Evolutionary conservation across 2,797 vertebrate genomes (phyloP).

Genomic region (Cynodonichthys magdalenae): DNA sequence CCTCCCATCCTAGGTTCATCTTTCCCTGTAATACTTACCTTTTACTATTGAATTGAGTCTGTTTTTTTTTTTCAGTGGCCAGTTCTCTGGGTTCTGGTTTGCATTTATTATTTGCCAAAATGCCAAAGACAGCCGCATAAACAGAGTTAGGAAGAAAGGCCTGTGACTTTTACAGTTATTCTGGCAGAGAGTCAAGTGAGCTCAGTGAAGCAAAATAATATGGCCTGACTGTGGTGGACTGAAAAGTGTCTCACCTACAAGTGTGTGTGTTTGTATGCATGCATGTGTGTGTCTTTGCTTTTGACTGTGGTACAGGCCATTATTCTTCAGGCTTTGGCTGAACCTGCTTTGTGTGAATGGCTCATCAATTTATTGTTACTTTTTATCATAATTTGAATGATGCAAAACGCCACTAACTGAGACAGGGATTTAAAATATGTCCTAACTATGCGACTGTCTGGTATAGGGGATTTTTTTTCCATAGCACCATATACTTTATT

Average conservation of each 20-base stretch:
- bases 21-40: no score
- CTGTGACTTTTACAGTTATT: slow-evolving; percentile 51
- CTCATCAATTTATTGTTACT: slow-evolving; percentile 57
- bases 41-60: no score
- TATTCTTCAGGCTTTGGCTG: slow-evolving; percentile 27
- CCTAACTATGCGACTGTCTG: slow-evolving; percentile 6
- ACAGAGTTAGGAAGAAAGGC: slow-evolving; percentile 18
- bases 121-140: slow-evolving; percentile 10
- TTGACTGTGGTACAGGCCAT: slow-evolving; percentile 32
- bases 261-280: slow-evolving; percentile 12
- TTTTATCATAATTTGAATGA: slow-evolving; percentile 37
- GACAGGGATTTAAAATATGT: slow-evolving; percentile 3
- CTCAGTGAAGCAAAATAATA: slow-evolving; percentile 68
- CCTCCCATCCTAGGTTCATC: no score
- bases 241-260: slow-evolving; percentile 45
- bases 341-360: slow-evolving; percentile 50
- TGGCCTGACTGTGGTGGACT: slow-evolving; percentile 53
- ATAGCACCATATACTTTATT: background rate
- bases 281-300: slow-evolving; percentile 29
- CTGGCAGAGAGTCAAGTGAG: slow-evolving; percentile 77
- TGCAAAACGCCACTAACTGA: slow-evolving; percentile 25
- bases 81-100: no score
- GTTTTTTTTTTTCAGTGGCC: no score
- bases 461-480: slow-evolving; percentile 3
- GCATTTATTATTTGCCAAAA: no score